Percentiles rank a stretch among this genome's conserved stretches.
phyloP scores from a whole-genome alignment of 2,888 invertebrate genomes.

The Dryobotodes eremita region DNA sequence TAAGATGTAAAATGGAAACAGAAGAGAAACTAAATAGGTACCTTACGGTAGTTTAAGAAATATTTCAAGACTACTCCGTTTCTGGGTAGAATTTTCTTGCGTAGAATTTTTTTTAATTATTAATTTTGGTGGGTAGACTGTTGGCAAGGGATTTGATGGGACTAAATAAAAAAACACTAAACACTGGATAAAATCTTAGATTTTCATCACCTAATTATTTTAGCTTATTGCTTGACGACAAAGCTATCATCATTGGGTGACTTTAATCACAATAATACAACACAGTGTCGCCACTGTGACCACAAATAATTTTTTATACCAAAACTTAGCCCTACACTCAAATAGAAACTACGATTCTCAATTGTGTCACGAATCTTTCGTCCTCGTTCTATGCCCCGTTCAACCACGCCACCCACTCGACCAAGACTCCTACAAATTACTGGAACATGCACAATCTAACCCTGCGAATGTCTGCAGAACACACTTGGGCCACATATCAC shows the following conservation, averaged over 20 bases:
- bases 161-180: not conserved
- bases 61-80: slow-evolving; percentile 14
- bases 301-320: not conserved
- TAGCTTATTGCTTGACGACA: not conserved
- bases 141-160: slow-evolving; percentile 4
- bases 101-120: slow-evolving; percentile 23
- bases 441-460: slow-evolving; percentile 60
- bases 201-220: not conserved
- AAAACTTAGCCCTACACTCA: not conserved
- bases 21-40: slow-evolving; percentile 36
- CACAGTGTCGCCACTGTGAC: too few relatives aligned
- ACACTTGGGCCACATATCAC: slow-evolving; percentile 58
- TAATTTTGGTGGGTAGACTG: slow-evolving; percentile 3
- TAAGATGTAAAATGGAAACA: slow-evolving; percentile 60
- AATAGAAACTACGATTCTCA: slow-evolving; percentile 5
- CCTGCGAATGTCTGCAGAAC: slow-evolving; percentile 61
- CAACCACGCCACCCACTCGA: slow-evolving; percentile 29
- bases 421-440: slow-evolving; percentile 57
- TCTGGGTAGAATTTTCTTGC: not conserved
- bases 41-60: slow-evolving; percentile 38
- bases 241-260: not conserved
- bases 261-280: not conserved
- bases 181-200: not conserved
- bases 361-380: not conserved
- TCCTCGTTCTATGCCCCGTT: not conserved